These are phyloP conservation scores for Choloepus didactylus DNA, from an alignment of 2,797 vertebrate species.

Conservation along the genomic window DNA sequence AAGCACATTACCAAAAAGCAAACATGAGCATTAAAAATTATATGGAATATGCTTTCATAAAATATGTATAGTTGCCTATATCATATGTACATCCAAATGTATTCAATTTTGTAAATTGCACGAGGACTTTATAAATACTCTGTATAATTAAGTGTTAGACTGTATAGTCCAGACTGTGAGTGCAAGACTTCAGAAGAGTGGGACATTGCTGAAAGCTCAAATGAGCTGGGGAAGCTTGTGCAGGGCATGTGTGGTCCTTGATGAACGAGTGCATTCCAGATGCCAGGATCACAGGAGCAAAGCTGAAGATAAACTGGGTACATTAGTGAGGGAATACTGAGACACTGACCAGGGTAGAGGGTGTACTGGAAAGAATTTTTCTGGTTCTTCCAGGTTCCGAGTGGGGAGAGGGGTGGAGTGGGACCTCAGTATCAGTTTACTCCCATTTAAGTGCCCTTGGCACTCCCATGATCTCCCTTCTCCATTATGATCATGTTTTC, in stretches of 20 bases:
- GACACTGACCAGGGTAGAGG: background rate
- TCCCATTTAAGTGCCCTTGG: background rate
- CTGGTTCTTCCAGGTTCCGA: background rate
- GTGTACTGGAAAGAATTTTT: background rate
- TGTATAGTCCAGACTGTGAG: background rate
- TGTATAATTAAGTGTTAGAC: slow-evolving; percentile 44
- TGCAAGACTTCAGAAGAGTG: background rate
- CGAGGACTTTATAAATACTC: slow-evolving; percentile 64
- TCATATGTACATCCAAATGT: slow-evolving; percentile 51
- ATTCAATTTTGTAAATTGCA: slow-evolving; percentile 52
- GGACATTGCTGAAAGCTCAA: background rate
- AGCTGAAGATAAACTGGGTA: background rate
- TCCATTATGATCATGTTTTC: background rate
- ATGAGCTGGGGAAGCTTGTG: background rate
- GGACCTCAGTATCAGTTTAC: background rate
- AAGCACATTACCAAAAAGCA: slow-evolving; percentile 60
- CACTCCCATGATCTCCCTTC: slow-evolving; percentile 22
- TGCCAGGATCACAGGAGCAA: background rate
- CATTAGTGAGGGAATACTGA: background rate
- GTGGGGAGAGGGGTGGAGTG: accelerated
- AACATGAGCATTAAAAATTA: slow-evolving; percentile 59
- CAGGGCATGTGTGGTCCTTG: background rate
- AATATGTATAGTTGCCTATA: slow-evolving; percentile 54
- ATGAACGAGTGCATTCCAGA: background rate
- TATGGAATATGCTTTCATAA: slow-evolving; percentile 52